phyloP scores from a whole-genome alignment of 2,888 invertebrate genomes.

The Odontocerum albicorne region DNA sequence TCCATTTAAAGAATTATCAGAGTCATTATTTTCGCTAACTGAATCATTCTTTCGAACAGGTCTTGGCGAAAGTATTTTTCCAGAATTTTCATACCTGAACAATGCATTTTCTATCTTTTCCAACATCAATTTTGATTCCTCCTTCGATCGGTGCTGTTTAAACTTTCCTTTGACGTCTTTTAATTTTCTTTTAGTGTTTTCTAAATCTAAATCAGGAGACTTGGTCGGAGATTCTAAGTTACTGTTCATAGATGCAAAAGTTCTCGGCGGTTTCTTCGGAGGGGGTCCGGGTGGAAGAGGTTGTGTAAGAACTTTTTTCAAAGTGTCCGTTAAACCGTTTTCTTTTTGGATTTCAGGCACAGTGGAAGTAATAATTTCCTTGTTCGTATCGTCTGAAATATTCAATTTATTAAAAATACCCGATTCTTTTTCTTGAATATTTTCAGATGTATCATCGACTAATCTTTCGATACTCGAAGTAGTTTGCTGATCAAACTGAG shows the following conservation, averaged over 20 bases:
- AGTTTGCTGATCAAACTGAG: neutral
- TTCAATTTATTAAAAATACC: too few species aligned
- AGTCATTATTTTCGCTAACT: neutral
- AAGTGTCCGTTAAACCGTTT: conserved; percentile 57
- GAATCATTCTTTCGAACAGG: conserved; percentile 14
- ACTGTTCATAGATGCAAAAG: conserved; percentile 51
- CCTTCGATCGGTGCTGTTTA: conserved; percentile 39
- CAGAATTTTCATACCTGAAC: conserved; percentile 50
- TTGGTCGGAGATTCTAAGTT: conserved; percentile 21
- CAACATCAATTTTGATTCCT: conserved; percentile 65
- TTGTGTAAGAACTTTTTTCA: conserved; percentile 66
- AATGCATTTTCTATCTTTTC: conserved; percentile 65
- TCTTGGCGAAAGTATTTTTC: conserved; percentile 35
- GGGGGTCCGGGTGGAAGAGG: conserved; percentile 71
- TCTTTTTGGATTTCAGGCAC: conserved; percentile 46
- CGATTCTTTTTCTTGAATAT: neutral
- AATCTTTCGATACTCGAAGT: conserved; percentile 1
- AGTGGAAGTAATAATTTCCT: neutral
- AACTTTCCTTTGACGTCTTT: conserved; percentile 31
- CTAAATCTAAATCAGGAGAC: conserved; percentile 11
- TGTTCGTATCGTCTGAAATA: too few species aligned
- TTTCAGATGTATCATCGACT: neutral
- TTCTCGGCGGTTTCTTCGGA: conserved; percentile 75
- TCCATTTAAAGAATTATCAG: conserved; percentile 21
- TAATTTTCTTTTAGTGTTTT: conserved; percentile 21